Evolutionary conservation across 2,888 invertebrate species (phyloP), one percentile per base, ranked within the genome.

Genomic region (Hydroisotoma schaefferi): DNA sequence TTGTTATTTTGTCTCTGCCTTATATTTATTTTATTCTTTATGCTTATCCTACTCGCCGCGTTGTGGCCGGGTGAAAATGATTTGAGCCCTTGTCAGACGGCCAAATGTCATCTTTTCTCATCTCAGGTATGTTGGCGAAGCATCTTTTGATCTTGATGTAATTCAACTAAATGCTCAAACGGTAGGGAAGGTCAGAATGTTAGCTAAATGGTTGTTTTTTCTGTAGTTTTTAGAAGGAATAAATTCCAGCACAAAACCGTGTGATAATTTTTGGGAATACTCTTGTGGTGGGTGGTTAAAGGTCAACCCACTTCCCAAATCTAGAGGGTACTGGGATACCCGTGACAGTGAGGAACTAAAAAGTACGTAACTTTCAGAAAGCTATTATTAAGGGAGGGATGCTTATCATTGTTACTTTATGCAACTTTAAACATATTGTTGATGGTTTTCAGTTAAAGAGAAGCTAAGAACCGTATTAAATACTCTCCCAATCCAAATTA

Each of bases 201-300:
- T 46, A 46, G 25, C 25, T 18, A 33, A 18, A 28, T 49, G 25
- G 15, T 37, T 10, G 28, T 25, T 38, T 22, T 33, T 20, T 47
- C 18, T 46, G 5, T 76, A 82, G 81, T 76, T 81, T 59, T 76
- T 79, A 61, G 78, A 79, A 53, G 76, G 75, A 60, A 73, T 81
- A 73, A 77, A 81, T 71, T 56, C 61, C 2, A 67, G 72, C 25
- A 75, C 76, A 23, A 73, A 74, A n/a, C 81, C 82, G 1, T 84
- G 84, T 73, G 75, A 77, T 10, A 76, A 81, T 72, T 79, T 81
- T 72, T 79, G 80, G 77, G 74, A 75, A 27, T 81, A 78, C 73
- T 76, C 81, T 1, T 83, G 83, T 69, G 81, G 81, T 1, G 77
- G 79, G 26, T 83, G 81, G 80, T 72, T 80, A 22, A 70, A 74